Percentiles rank a stretch among this genome's conserved stretches.
Evolutionary conservation across 2,797 vertebrate genomes (phyloP).

Genomic region (Columba guinea): DNA sequence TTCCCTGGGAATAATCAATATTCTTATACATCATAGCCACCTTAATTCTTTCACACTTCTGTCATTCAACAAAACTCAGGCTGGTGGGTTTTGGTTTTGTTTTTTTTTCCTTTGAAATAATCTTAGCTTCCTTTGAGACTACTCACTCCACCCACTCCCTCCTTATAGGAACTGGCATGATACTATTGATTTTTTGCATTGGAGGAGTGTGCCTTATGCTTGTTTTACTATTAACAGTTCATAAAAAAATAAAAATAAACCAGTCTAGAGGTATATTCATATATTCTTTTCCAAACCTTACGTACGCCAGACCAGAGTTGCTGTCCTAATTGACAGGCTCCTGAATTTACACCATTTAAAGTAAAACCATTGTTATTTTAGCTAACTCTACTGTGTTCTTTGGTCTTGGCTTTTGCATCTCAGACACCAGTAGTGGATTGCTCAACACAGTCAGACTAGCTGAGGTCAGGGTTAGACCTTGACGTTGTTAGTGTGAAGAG

Average conservation of each 20-base stretch:
- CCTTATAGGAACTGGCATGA: background rate
- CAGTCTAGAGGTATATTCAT: background rate
- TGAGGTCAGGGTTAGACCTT: background rate
- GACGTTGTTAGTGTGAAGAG: background rate
- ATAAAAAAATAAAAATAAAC: background rate
- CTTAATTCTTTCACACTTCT: conserved; percentile 21
- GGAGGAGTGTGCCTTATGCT: background rate
- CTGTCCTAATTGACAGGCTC: background rate
- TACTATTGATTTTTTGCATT: conserved; percentile 2
- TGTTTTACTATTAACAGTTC: background rate
- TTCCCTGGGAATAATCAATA: conserved; percentile 40
- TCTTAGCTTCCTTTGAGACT: conserved; percentile 40
- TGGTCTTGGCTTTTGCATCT: background rate
- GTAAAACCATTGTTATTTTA: background rate
- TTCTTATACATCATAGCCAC: conserved; percentile 15
- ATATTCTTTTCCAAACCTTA: background rate
- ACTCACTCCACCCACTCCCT: background rate
- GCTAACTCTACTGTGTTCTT: rapidly evolving
- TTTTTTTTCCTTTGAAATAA: conserved; percentile 18
- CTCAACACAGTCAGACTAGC: background rate
- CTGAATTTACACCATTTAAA: background rate
- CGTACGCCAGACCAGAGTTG: background rate
- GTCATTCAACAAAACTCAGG: background rate
- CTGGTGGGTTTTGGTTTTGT: background rate
- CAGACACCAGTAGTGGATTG: background rate